Conservation (phyloP, 2,888 invertebrate genomes). For the Hirtodrosophila trivittata region DNA sequence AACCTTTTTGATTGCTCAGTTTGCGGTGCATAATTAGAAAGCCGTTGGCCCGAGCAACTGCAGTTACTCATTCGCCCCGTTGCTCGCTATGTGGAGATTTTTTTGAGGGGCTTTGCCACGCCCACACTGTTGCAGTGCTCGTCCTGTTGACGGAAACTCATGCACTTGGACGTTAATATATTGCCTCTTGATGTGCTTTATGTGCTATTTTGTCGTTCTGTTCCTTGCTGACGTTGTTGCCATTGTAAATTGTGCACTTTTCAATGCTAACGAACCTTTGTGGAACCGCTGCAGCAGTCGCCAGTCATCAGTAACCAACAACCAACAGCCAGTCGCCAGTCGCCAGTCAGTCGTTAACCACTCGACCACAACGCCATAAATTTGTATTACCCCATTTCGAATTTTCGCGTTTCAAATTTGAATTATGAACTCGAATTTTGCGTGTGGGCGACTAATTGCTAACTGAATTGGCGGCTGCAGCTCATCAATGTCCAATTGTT, state of each 20-base stretch:
- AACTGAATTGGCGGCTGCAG: constrained; percentile 20
- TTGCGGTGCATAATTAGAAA: constrained; percentile 30
- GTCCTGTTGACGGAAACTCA: constrained; percentile 53
- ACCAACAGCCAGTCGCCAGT: background rate
- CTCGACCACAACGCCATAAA: constrained; percentile 53
- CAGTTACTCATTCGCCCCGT: constrained; percentile 4
- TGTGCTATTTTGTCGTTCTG: constrained; percentile 38
- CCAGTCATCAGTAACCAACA: constrained; percentile 1
- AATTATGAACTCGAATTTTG: constrained; percentile 57
- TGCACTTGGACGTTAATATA: constrained; percentile 69
- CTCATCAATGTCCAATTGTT: constrained; percentile 49
- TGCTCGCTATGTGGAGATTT: constrained; percentile 50
- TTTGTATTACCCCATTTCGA: constrained; percentile 49
- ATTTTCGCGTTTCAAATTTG: constrained; percentile 58
- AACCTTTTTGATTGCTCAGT: constrained; percentile 17
- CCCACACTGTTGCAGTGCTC: constrained; percentile 30
- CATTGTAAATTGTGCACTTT: constrained; percentile 53
- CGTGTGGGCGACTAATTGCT: constrained; percentile 45
- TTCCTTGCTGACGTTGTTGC: constrained; percentile 26
- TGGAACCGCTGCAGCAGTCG: background rate
- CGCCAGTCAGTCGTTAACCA: constrained; percentile 11
- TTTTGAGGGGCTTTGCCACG: constrained; percentile 9
- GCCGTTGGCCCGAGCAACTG: constrained; percentile 15
- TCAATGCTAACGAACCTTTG: constrained; percentile 45
- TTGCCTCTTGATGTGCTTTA: constrained; percentile 62